Conservation (phyloP, 2,888 invertebrate genomes). For the Ophioninae sp. region DNA sequence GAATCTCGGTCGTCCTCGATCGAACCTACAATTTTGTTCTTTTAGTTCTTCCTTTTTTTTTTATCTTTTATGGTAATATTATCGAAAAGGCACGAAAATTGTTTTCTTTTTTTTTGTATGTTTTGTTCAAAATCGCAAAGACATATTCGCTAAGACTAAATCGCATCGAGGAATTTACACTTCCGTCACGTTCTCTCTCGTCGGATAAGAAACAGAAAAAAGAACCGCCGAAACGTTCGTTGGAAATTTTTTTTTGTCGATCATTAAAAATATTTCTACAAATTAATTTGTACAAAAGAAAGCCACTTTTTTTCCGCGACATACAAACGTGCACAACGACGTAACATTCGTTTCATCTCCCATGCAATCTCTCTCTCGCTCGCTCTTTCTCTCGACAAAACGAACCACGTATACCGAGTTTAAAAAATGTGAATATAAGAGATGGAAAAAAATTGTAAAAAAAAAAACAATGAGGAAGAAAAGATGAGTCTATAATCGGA, state of each 20-base stretch:
- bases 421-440: constrained; percentile 38
- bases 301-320: constrained; percentile 20
- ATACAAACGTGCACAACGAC: constrained; percentile 38
- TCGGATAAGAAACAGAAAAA: constrained; percentile 18
- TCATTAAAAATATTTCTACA: constrained; percentile 52
- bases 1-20: constrained; percentile 43
- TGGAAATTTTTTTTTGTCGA: constrained; percentile 22
- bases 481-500: constrained; percentile 54
- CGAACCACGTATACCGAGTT: constrained; percentile 31
- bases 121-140: constrained; percentile 41
- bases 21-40: constrained; percentile 40
- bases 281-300: constrained; percentile 62
- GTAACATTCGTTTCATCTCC: constrained; percentile 23
- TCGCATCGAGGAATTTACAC: constrained; percentile 44
- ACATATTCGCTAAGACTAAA: constrained; percentile 29
- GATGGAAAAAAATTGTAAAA: constrained; percentile 29
- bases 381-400: constrained; percentile 3
- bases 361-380: constrained; percentile 8
- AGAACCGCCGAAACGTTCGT: constrained; percentile 19
- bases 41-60: background rate
- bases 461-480: constrained; percentile 34
- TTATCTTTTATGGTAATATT: constrained; percentile 40
- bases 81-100: constrained; percentile 63
- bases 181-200: constrained; percentile 11
- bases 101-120: constrained; percentile 36